These are phyloP conservation scores for Pammene fasciana DNA, from an alignment of 2,888 invertebrate genomes.

Conservation along the genomic window DNA sequence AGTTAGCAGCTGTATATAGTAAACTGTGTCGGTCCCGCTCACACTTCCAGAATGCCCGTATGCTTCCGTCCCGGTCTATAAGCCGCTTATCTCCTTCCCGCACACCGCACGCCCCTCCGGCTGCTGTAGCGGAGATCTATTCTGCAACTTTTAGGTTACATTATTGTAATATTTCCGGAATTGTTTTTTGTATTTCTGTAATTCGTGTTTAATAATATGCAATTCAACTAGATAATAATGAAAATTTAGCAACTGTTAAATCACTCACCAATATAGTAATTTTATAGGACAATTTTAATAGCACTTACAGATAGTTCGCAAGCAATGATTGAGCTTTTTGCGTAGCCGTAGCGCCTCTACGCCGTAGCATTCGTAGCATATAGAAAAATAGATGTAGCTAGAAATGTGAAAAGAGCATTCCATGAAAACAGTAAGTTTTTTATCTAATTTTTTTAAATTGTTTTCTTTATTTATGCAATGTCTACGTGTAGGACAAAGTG, in stretches of 20 bases:
- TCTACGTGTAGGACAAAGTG: too few species aligned
- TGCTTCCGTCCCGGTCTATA: constrained; percentile 65
- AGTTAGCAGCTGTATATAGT: constrained; percentile 77
- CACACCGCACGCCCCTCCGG: constrained; percentile 71
- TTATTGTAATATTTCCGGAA: background rate
- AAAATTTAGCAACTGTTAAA: background rate
- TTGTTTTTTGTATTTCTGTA: background rate
- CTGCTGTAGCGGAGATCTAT: constrained; percentile 75
- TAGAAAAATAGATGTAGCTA: too few species aligned
- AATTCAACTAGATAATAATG: background rate
- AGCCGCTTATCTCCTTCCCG: constrained; percentile 82
- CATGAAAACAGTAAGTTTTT: too few species aligned
- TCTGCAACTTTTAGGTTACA: constrained; percentile 59
- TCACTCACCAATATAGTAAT: too few species aligned
- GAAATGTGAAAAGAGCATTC: too few species aligned
- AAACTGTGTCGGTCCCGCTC: constrained; percentile 63
- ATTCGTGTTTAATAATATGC: background rate
- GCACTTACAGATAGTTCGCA: too few species aligned
- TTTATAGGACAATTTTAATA: background rate
- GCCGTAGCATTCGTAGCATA: background rate
- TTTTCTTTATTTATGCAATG: too few species aligned
- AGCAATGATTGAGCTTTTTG: background rate
- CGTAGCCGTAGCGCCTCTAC: background rate
- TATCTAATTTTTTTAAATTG: too few species aligned
- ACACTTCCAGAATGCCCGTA: constrained; percentile 41